phyloP scores from a whole-genome alignment of 1,140 invertebrate genomes.

The Micrasema longulum region DNA sequence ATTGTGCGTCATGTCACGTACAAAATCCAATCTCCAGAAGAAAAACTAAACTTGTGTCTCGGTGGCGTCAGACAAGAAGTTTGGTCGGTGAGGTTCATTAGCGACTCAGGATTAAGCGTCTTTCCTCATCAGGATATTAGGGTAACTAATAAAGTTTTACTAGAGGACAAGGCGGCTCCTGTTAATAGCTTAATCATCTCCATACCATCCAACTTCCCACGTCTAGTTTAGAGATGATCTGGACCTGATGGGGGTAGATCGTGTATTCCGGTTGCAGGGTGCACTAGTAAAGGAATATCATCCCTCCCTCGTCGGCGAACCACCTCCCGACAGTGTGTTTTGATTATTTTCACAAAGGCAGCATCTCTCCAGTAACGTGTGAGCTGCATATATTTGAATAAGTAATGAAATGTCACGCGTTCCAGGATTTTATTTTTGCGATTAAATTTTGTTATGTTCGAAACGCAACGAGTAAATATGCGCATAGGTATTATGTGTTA shows the following conservation, averaged over 20 bases:
- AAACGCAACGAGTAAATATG: neutral
- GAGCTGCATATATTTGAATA: neutral
- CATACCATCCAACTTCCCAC: constrained; percentile 45
- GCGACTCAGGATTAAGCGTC: neutral
- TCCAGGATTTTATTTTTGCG: no score
- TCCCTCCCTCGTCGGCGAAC: neutral
- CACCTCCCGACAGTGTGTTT: constrained; percentile 1
- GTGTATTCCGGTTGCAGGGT: constrained; percentile 29
- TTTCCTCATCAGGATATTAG: constrained; percentile 14
- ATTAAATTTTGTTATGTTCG: neutral
- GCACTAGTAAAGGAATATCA: neutral
- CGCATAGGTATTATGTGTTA: no score
- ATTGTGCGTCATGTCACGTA: neutral
- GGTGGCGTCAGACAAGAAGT: constrained; percentile 5
- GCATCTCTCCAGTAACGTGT: neutral
- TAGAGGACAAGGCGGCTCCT: constrained; percentile 34
- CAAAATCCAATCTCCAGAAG: neutral
- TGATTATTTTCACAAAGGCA: constrained; percentile 5
- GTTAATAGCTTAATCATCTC: constrained; percentile 52
- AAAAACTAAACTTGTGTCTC: constrained; percentile 2
- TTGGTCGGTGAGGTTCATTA: constrained; percentile 22
- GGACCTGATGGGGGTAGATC: constrained; percentile 45
- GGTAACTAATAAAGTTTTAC: constrained; percentile 49
- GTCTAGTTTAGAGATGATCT: constrained; percentile 53
- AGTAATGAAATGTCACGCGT: neutral